phyloP scores from a whole-genome alignment of 2,113 vertebrate genomes.

The Arizona elegans region DNA sequence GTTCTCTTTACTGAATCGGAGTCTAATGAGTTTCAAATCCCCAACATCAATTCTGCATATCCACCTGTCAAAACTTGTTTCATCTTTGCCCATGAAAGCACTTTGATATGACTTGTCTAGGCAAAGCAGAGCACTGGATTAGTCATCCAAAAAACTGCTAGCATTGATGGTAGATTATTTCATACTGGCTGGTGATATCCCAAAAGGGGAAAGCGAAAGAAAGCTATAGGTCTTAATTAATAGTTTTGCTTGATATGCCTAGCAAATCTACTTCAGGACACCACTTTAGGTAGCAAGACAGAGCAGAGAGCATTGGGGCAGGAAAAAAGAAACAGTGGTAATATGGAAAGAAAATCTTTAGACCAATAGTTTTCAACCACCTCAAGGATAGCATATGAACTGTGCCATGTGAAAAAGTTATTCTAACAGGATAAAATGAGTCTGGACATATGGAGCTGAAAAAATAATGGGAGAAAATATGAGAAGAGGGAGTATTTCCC shows the following conservation, averaged over 20 bases:
- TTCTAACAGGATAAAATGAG: not conserved
- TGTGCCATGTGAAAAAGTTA: not conserved
- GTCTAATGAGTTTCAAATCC: not conserved
- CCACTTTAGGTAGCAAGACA: not conserved
- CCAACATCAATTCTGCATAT: not conserved
- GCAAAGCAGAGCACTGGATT: not conserved
- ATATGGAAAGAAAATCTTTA: not conserved
- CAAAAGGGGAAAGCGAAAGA: not conserved
- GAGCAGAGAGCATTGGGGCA: not conserved
- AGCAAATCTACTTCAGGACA: not conserved
- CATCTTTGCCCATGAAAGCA: not conserved
- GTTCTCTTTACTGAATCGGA: not conserved
- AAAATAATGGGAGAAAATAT: not conserved
- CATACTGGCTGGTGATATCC: not conserved
- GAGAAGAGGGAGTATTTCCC: not conserved
- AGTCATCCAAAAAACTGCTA: not conserved
- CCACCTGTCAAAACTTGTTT: not conserved
- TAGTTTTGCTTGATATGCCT: not conserved
- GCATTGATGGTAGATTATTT: not conserved
- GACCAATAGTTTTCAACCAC: not conserved
- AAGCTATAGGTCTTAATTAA: not conserved
- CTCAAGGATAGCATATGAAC: not conserved
- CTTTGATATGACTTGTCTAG: not conserved
- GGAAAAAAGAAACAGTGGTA: not conserved
- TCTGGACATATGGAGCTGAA: too few relatives aligned